Evolutionary conservation across 92 coral and sea anemone species (phyloP).

Genomic region (Porites evermanni): DNA sequence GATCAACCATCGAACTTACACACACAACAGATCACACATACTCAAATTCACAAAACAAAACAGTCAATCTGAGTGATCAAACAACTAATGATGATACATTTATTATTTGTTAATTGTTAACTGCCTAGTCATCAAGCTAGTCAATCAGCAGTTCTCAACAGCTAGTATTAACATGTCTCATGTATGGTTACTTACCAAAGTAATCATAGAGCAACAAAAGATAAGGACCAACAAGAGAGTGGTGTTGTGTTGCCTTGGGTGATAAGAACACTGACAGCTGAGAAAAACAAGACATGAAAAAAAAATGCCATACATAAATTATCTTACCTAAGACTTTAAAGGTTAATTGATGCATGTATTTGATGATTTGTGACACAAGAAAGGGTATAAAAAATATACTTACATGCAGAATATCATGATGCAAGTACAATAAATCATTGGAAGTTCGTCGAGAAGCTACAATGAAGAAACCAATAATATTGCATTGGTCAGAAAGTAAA

Average conservation of each 20-base stretch:
- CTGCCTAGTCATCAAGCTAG: too few species aligned
- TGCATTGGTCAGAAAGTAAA: background rate
- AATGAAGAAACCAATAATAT: background rate
- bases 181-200: constrained; percentile 78
- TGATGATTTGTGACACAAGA: too few species aligned
- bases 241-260: constrained; percentile 53
- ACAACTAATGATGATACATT: too few species aligned
- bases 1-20: too few species aligned
- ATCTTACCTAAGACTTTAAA: too few species aligned
- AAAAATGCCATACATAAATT: background rate
- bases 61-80: too few species aligned
- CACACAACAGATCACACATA: too few species aligned
- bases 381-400: constrained; percentile 39
- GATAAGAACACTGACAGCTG: constrained; percentile 73
- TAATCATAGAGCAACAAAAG: constrained; percentile 69
- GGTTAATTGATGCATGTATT: too few species aligned
- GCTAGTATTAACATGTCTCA: background rate
- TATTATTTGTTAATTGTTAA: too few species aligned
- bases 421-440: constrained; percentile 95
- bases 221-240: constrained; percentile 64
- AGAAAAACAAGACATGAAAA: constrained; percentile 11
- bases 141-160: too few species aligned
- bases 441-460: constrained; percentile 96
- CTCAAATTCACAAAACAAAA: too few species aligned
- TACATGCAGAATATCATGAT: constrained; percentile 90